Evolutionary conservation across 2,888 invertebrate species (phyloP).

Genomic region (Nomada hirtipes): DNA sequence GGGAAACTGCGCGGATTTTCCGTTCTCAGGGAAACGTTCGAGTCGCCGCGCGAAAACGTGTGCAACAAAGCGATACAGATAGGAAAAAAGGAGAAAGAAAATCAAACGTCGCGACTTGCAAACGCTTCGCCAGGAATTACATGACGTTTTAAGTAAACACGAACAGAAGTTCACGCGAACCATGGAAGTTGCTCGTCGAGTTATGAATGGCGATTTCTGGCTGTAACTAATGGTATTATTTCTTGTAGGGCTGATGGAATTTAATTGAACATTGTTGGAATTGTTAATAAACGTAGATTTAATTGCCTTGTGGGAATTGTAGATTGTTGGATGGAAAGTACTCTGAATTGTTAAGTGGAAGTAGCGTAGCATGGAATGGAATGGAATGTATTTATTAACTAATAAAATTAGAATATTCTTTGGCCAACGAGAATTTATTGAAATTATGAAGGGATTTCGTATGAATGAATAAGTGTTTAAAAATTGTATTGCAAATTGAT

Average conservation of each 20-base stretch:
- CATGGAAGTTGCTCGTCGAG: not conserved
- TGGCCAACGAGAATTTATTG: no score
- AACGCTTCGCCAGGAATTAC: constrained; percentile 28
- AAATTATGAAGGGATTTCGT: no score
- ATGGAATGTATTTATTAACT: no score
- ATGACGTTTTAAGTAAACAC: constrained; percentile 29
- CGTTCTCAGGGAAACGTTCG: constrained; percentile 50
- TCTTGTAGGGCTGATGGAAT: not conserved
- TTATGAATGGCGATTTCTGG: not conserved
- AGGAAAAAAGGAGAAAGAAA: not conserved
- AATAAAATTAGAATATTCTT: no score
- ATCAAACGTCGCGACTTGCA: not conserved
- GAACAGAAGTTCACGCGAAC: constrained; percentile 6
- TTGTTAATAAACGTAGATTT: no score
- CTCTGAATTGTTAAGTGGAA: no score
- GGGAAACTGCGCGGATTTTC: constrained; percentile 48
- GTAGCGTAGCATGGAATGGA: no score
- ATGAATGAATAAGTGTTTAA: no score
- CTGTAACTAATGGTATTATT: not conserved
- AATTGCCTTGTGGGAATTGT: no score
- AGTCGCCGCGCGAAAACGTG: constrained; percentile 31
- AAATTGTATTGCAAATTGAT: no score
- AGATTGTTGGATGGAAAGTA: no score
- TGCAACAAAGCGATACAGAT: constrained; percentile 4
- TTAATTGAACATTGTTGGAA: not conserved